A percentile compares a stretch with the other conserved stretches of the same genome.
Evolutionary conservation across 2,888 invertebrate genomes (phyloP).

Genomic region (Asteroscopus sphinx): DNA sequence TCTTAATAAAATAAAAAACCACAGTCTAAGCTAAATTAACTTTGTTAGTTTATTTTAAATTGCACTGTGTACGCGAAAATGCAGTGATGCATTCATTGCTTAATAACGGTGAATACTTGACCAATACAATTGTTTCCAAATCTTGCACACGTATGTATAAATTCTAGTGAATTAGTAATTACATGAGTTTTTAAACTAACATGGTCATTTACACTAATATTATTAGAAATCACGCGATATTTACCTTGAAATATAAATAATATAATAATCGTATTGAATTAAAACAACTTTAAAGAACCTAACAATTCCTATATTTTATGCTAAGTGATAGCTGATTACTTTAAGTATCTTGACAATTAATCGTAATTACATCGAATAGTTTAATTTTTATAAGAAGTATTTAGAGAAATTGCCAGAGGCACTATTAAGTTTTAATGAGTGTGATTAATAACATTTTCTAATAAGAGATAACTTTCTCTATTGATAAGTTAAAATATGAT

Average conservation of each 20-base stretch:
- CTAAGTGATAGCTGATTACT: too few species aligned
- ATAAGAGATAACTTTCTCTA: neutral
- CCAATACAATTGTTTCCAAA: conserved; percentile 54
- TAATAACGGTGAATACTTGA: conserved; percentile 44
- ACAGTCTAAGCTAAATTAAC: conserved; percentile 10
- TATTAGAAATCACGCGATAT: too few species aligned
- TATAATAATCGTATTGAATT: too few species aligned
- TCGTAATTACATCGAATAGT: neutral
- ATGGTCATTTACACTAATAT: too few species aligned
- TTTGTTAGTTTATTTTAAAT: conserved; percentile 14
- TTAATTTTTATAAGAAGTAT: too few species aligned
- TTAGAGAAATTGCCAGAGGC: neutral
- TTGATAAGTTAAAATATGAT: neutral
- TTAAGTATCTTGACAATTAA: too few species aligned
- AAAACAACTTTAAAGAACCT: too few species aligned
- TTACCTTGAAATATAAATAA: too few species aligned
- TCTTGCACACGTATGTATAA: conserved; percentile 52
- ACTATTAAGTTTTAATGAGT: neutral
- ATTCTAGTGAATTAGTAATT: conserved; percentile 31
- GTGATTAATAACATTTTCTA: neutral
- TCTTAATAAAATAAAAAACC: conserved; percentile 19
- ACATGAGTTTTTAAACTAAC: too few species aligned
- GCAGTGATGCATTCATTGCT: conserved; percentile 40
- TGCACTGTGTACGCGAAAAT: conserved; percentile 24
- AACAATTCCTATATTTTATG: too few species aligned